phyloP scores from a whole-genome alignment of 2,888 invertebrate genomes.

The Polydrusus cervinus region DNA sequence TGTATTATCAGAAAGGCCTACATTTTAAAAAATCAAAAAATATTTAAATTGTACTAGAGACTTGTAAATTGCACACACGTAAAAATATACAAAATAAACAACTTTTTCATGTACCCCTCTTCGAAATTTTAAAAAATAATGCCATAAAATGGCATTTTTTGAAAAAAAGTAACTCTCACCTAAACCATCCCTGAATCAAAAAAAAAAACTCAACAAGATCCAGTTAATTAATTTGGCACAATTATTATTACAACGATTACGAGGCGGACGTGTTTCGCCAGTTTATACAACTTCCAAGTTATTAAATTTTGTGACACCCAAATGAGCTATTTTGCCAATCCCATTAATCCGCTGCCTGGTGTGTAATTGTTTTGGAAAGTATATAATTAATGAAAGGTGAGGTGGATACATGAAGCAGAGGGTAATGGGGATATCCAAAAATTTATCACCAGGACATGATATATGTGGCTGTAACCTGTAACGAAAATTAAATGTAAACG shows the following conservation, averaged over 20 bases:
- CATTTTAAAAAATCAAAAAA: too few relatives aligned
- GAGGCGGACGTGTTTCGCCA: slow-evolving; percentile 14
- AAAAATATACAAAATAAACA: too few relatives aligned
- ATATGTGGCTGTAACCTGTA: neutral
- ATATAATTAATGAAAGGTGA: slow-evolving; percentile 12
- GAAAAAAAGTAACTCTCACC: too few relatives aligned
- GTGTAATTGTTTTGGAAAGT: slow-evolving; percentile 21
- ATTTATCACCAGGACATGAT: neutral
- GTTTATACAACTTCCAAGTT: slow-evolving; percentile 23
- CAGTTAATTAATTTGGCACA: slow-evolving; percentile 38
- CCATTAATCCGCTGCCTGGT: slow-evolving; percentile 25
- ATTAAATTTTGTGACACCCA: slow-evolving; percentile 41
- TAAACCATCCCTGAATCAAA: neutral
- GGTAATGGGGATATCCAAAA: neutral
- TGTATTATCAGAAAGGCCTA: too few relatives aligned
- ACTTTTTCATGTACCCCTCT: too few relatives aligned
- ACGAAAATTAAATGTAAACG: neutral
- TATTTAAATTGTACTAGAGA: too few relatives aligned
- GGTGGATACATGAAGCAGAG: neutral
- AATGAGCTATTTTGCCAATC: slow-evolving; percentile 37
- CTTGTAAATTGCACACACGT: too few relatives aligned
- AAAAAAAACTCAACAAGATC: neutral
- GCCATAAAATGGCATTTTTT: too few relatives aligned
- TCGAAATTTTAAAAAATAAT: too few relatives aligned
- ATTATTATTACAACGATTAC: slow-evolving; percentile 9